Evolutionary conservation across 2,797 vertebrate species (phyloP).

Genomic region (Brotula barbata): DNA sequence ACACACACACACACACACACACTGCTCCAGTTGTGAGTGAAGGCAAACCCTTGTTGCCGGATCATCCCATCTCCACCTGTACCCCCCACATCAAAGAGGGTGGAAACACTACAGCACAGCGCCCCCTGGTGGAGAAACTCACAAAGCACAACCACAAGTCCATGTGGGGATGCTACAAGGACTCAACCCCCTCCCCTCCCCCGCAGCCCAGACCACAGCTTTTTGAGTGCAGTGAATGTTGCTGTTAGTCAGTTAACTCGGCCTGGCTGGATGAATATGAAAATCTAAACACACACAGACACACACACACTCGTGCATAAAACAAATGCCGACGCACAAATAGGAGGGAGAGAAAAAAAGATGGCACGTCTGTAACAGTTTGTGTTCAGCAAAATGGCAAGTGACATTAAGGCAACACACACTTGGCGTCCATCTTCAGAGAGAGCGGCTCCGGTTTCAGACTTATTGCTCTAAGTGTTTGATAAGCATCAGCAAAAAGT

Average conservation of each 20-base stretch:
- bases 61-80: conserved; percentile 58
- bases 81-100: conserved; percentile 47
- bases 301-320: neutral
- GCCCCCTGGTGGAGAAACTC: conserved; percentile 67
- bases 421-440: no score
- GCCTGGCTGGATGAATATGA: neutral
- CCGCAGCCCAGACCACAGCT: no score
- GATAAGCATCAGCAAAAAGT: no score
- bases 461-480: no score
- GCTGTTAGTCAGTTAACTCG: neutral
- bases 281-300: neutral
- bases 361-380: no score
- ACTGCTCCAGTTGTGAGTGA: conserved; percentile 10
- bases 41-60: conserved; percentile 29
- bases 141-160: conserved; percentile 38
- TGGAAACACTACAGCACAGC: conserved; percentile 68
- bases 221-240: neutral
- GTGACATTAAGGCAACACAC: no score
- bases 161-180: neutral
- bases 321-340: neutral
- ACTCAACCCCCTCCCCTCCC: neutral
- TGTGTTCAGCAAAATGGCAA: no score
- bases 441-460: no score
- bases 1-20: conserved; percentile 1
- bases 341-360: no score